Evolutionary conservation across 2,113 vertebrate species (phyloP).

Genomic region (Aegotheles bennettii): DNA sequence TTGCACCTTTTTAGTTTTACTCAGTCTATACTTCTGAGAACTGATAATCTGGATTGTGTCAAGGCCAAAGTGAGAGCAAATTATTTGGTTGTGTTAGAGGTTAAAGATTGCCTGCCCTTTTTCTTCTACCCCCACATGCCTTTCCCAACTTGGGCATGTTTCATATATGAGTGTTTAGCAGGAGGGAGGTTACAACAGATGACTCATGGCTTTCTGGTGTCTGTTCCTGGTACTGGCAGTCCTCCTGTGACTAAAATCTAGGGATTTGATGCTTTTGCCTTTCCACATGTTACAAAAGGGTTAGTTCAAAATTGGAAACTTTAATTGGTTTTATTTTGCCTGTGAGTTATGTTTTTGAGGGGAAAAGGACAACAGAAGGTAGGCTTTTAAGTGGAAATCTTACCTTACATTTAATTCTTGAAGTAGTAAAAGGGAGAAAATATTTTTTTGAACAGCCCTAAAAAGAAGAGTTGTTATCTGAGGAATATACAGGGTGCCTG

Average conservation of each 20-base stretch:
- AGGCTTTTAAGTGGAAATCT: not conserved
- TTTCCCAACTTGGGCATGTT: not conserved
- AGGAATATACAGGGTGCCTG: not conserved
- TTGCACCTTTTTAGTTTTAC: not conserved
- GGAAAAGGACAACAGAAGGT: not conserved
- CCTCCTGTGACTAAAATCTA: not conserved
- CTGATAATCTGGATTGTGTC: not conserved
- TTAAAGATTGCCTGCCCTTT: not conserved
- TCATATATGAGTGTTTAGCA: not conserved
- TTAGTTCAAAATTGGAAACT: not conserved
- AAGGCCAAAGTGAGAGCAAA: not conserved
- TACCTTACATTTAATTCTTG: not conserved
- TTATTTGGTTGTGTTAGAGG: not conserved
- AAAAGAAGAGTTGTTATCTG: not conserved
- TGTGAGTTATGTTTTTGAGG: not conserved
- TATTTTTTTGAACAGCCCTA: not conserved
- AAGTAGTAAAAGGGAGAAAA: not conserved
- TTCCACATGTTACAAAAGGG: not conserved
- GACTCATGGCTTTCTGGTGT: not conserved
- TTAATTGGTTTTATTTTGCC: not conserved
- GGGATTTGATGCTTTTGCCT: not conserved
- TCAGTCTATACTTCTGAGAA: not conserved
- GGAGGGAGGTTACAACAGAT: not conserved
- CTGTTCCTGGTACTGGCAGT: not conserved
- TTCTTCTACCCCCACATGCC: not conserved